phyloP scores from a whole-genome alignment of 2,113 vertebrate genomes.

The Sinocyclocheilus anshuiensis region DNA sequence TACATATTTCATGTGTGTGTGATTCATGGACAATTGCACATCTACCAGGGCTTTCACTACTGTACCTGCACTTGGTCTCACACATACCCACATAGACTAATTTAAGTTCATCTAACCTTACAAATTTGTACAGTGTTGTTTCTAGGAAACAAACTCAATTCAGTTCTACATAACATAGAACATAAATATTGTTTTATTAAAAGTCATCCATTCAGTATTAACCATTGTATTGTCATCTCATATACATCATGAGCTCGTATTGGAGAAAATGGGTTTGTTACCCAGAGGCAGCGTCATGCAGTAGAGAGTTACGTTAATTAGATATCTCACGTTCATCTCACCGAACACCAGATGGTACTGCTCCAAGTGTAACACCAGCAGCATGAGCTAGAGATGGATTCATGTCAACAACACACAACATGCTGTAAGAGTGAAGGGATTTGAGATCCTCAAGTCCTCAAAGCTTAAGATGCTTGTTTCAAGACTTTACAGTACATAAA shows the following conservation, averaged over 20 bases:
- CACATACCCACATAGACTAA: background rate
- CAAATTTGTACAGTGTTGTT: too few species aligned
- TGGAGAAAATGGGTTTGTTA: background rate
- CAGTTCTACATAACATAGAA: background rate
- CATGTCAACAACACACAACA: slow-evolving; percentile 20
- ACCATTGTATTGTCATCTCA: background rate
- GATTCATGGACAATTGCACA: slow-evolving; percentile 31
- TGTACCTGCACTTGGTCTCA: background rate
- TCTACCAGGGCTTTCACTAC: background rate
- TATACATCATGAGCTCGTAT: background rate
- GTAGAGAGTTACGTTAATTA: slow-evolving; percentile 41
- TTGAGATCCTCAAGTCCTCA: background rate
- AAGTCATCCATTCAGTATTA: background rate
- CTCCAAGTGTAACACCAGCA: background rate
- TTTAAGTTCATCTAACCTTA: too few species aligned
- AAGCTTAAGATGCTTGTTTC: background rate
- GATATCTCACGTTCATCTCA: slow-evolving; percentile 27
- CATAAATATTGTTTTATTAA: background rate
- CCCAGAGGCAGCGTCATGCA: background rate
- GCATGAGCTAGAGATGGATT: slow-evolving; percentile 28
- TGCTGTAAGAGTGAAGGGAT: background rate
- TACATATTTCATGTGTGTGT: slow-evolving; percentile 32
- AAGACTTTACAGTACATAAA: background rate
- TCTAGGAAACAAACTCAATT: background rate
- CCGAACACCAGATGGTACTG: slow-evolving; percentile 39